phyloP scores from a whole-genome alignment of 2,888 invertebrate genomes.

The Shargacucullia verbasci region DNA sequence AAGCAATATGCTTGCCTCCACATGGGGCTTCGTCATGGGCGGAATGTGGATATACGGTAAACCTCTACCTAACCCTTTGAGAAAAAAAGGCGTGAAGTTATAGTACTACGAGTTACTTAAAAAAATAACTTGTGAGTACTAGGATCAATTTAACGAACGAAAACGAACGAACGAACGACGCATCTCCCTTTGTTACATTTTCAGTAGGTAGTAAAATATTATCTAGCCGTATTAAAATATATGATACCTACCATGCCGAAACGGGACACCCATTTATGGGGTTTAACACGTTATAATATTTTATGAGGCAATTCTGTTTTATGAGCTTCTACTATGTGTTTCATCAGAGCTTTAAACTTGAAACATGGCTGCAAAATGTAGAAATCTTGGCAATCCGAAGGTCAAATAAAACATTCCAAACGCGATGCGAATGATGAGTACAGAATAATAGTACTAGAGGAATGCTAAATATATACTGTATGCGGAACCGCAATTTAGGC shows the following conservation, averaged over 20 bases:
- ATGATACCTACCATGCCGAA: constrained; percentile 12
- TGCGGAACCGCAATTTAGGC: constrained; percentile 5
- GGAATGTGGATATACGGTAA: too few species aligned
- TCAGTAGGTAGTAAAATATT: constrained; percentile 6
- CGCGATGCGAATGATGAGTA: constrained; percentile 40
- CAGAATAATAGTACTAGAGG: not conserved
- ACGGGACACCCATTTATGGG: constrained; percentile 22
- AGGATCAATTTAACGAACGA: too few species aligned
- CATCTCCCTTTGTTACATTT: too few species aligned
- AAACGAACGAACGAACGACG: too few species aligned
- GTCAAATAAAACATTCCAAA: constrained; percentile 24
- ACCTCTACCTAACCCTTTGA: too few species aligned
- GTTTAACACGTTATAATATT: constrained; percentile 40
- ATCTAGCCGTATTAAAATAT: constrained; percentile 25
- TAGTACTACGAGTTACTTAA: too few species aligned
- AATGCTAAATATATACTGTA: constrained; percentile 25
- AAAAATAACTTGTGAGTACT: too few species aligned
- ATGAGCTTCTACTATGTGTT: constrained; percentile 16
- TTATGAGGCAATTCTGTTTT: constrained; percentile 34
- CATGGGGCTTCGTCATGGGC: too few species aligned
- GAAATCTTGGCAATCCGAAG: constrained; percentile 32
- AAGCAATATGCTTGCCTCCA: too few species aligned
- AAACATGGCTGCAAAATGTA: constrained; percentile 4
- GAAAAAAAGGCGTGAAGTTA: too few species aligned
- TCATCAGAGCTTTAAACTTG: constrained; percentile 3